A percentile compares a stretch with the other conserved stretches of the same genome.
phyloP scores from a whole-genome alignment of 37 sponge, comb jelly and placozoan species.

The Halisarca cf. caerulea region DNA sequence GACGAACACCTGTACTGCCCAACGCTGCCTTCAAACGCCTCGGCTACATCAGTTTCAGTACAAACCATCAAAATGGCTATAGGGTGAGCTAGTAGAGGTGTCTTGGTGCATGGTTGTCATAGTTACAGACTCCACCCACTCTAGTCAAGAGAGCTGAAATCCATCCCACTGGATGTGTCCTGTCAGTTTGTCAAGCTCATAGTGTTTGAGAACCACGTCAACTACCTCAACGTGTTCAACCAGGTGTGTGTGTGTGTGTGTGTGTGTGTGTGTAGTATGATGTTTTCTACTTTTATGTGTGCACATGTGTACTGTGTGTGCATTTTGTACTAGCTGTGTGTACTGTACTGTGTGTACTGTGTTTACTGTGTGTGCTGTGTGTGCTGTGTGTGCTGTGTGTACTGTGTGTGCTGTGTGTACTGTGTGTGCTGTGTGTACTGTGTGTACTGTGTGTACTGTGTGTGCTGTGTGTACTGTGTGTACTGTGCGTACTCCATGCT shows the following conservation, averaged over 20 bases:
- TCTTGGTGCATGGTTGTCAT: neutral
- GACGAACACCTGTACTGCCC: neutral
- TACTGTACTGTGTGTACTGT: too few relatives aligned
- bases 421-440: too few relatives aligned
- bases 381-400: too few relatives aligned
- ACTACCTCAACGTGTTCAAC: conserved; percentile 80
- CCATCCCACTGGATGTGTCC: conserved; percentile 65
- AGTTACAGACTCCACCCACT: neutral
- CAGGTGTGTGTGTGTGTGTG: conserved; percentile 48
- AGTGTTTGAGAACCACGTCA: conserved; percentile 80
- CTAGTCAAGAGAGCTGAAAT: conserved; percentile 83
- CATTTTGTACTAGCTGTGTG: too few relatives aligned
- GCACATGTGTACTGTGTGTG: neutral
- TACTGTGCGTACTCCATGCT: too few relatives aligned
- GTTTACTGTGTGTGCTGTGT: too few relatives aligned
- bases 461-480: too few relatives aligned
- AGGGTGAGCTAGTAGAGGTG: conserved; percentile 22
- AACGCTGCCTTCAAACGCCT: conserved; percentile 27
- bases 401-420: too few relatives aligned
- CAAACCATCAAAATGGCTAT: conserved; percentile 55
- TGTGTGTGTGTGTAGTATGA: neutral
- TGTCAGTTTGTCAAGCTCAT: conserved; percentile 69
- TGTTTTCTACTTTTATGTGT: neutral
- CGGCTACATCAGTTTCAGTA: conserved; percentile 35
- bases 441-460: too few relatives aligned